Evolutionary conservation across 2,113 vertebrate genomes (phyloP).

Genomic region (Hyperoodon ampullatus): DNA sequence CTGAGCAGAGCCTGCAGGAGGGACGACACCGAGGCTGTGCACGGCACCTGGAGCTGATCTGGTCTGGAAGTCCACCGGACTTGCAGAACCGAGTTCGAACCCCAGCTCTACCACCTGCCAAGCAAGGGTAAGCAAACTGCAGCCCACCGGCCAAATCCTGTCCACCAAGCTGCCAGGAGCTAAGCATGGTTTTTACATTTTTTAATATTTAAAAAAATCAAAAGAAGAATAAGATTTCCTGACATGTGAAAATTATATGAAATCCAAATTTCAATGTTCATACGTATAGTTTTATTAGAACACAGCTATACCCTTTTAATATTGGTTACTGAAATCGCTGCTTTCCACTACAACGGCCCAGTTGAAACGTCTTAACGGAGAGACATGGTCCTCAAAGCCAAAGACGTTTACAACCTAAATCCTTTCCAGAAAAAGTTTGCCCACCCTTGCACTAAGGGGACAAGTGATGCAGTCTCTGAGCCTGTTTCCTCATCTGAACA

Average conservation of each 20-base stretch:
- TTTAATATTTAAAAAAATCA: neutral
- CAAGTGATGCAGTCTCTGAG: neutral
- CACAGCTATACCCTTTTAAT: neutral
- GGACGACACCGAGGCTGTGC: rapidly evolving
- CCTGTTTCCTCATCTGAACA: neutral
- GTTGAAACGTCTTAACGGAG: neutral
- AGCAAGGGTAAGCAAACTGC: neutral
- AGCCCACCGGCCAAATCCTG: rapidly evolving
- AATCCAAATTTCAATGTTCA: neutral
- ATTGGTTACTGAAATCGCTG: neutral
- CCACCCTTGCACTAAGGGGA: neutral
- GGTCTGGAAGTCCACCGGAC: neutral
- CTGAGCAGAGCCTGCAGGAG: neutral
- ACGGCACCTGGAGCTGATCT: neutral
- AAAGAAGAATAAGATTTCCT: neutral
- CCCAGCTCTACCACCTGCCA: neutral
- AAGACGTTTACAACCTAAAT: neutral
- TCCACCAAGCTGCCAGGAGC: neutral
- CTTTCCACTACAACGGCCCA: neutral
- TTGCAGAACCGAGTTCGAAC: rapidly evolving
- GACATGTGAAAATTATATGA: neutral
- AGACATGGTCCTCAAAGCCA: neutral
- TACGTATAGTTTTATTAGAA: neutral
- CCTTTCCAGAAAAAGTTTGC: neutral
- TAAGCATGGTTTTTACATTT: neutral